These are phyloP conservation scores for Atta texana DNA, from an alignment of 1,140 invertebrate genomes.

Conservation along the genomic window DNA sequence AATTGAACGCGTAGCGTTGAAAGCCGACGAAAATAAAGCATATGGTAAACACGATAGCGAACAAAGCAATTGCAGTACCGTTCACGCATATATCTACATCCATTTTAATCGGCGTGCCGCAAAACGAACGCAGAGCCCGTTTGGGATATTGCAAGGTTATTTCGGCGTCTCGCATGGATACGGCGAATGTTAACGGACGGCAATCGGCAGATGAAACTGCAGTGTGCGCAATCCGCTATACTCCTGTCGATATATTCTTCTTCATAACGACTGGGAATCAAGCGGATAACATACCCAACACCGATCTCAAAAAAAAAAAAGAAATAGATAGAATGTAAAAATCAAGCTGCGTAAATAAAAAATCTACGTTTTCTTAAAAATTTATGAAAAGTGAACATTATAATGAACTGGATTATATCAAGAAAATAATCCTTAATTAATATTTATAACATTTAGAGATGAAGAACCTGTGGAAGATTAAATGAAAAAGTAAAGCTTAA, in stretches of 20 bases:
- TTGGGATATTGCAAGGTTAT: conserved; percentile 34
- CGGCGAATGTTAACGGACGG: conserved; percentile 23
- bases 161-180: conserved; percentile 15
- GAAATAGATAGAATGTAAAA: conserved; percentile 21
- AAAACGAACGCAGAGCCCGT: conserved; percentile 12
- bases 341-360: conserved; percentile 8
- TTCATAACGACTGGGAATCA: conserved; percentile 45
- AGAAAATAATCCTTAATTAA: not conserved
- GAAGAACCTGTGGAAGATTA: not conserved
- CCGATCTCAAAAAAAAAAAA: not conserved
- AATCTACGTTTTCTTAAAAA: not conserved
- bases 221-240: conserved; percentile 31
- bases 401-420: not conserved
- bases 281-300: conserved; percentile 34
- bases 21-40: conserved; percentile 39
- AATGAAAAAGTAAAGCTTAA: not conserved
- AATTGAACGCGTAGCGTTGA: conserved; percentile 19
- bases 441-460: not conserved
- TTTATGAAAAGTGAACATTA: not conserved
- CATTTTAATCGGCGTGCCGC: conserved; percentile 44
- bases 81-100: conserved; percentile 25
- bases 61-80: conserved; percentile 31
- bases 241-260: conserved; percentile 46
- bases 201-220: conserved; percentile 38
- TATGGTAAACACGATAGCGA: conserved; percentile 39